Base-by-base conservation (phyloP, 2,888 invertebrate genomes). In the Caenorhabditis panamensis region DNA sequence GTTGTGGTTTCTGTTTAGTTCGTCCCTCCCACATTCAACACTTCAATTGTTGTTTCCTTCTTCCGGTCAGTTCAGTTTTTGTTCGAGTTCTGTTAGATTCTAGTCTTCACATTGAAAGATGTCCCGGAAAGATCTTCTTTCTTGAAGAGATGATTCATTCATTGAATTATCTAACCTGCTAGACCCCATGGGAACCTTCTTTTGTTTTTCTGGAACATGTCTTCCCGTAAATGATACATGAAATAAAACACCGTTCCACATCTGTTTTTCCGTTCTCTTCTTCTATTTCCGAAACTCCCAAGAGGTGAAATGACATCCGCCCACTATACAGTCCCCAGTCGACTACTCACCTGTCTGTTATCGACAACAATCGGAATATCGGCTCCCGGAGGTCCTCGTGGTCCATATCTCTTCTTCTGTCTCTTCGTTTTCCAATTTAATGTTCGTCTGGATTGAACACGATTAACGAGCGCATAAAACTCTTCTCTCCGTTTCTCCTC, bases 391-490 rank as follows among this genome's bases (percentile, higher is more conserved):
- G 31, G 47, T 44, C 44, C n/a, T 5, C 11, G 49, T 49, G 20
- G 1, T 20, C 22, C 49, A 20, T 1, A 11, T 54, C 28, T 54
- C 20, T 54, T 24, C 16, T 54, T 16, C 2, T 26, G 24, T 26
- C 24, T 26, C 51, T 59, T 51, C 5, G 18, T 49, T 49, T 61
- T 59, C 51, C 69, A 69, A 69, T 69, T 69, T 69, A 51, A 69
- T 69, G 69, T 69, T 69, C 61, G 69, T 69, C 69, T 69, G 69
- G 69, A 69, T 69, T 69, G 59, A 69, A 69, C 61, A 69, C 69
- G 69, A 61, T 71, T 71, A 71, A 71, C 69, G 69, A 71, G 53
- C 69, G 53, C 41, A 71, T 71, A 71, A 71, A 71, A 71, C 36
- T n/a, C 53, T 44, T 54, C 44, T 66, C 41, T n/a, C n/a, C n/a